Conservation (phyloP, 2,113 vertebrate species). For the Odocoileus virginianus region DNA sequence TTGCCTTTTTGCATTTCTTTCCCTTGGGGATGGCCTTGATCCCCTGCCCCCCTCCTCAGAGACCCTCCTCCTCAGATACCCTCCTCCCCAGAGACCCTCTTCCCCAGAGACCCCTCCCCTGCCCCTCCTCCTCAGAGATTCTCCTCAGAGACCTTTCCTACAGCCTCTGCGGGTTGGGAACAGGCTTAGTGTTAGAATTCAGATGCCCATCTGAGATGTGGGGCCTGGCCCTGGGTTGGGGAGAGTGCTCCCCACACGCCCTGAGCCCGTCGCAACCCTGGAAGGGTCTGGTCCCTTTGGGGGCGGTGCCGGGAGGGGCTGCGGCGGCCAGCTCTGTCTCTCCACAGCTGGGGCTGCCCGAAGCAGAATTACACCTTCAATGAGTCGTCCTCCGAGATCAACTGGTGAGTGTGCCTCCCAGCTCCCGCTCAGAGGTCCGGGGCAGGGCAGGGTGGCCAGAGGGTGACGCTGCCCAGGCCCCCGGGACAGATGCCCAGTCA, state of each 20-base stretch:
- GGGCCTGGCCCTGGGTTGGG: not conserved
- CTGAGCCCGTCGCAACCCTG: rapidly evolving
- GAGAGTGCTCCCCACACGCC: rapidly evolving
- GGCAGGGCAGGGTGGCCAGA: not conserved
- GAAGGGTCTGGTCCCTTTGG: not conserved
- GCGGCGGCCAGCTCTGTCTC: not conserved
- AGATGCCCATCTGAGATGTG: rapidly evolving
- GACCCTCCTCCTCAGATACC: no score
- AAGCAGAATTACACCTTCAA: slow-evolving; percentile 82
- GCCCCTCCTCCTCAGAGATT: no score
- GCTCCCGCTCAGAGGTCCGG: rapidly evolving
- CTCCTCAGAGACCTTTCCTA: not conserved
- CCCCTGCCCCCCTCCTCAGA: no score
- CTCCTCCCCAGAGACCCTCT: no score
- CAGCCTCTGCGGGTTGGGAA: not conserved
- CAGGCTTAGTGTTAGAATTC: not conserved
- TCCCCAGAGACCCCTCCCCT: no score
- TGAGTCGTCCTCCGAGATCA: slow-evolving; percentile 75
- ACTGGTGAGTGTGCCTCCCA: slow-evolving; percentile 77
- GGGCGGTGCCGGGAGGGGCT: not conserved
- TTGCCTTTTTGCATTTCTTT: no score
- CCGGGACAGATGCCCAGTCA: not conserved
- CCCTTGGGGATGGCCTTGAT: no score
- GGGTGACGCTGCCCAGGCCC: not conserved
- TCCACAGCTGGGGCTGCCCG: slow-evolving; percentile 81